These are phyloP conservation scores for Scatophagus argus DNA, from an alignment of 2,113 vertebrate species.

Conservation along the genomic window DNA sequence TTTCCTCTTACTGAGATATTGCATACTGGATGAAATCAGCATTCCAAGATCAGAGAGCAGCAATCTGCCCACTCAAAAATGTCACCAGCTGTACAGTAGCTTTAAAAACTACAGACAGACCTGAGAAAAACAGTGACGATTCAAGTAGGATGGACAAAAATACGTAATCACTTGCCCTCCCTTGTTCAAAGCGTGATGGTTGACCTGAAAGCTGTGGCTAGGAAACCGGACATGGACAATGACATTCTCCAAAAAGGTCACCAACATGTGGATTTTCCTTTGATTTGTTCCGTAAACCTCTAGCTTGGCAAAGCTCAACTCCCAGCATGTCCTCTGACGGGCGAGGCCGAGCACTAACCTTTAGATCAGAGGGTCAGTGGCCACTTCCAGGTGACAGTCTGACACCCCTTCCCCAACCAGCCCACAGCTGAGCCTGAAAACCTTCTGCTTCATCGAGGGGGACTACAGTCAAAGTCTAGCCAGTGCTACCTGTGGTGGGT, in stretches of 20 bases:
- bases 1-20: not conserved
- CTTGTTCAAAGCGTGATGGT: slow-evolving; percentile 16
- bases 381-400: slow-evolving; percentile 56
- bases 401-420: slow-evolving; percentile 56
- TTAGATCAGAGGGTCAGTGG: slow-evolving; percentile 70
- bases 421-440: slow-evolving; percentile 23
- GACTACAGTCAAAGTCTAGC: slow-evolving; percentile 12
- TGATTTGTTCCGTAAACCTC: slow-evolving; percentile 39
- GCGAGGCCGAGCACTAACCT: slow-evolving; percentile 51
- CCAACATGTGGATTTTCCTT: slow-evolving; percentile 54
- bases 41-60: not conserved
- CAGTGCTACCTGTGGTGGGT: slow-evolving; percentile 21
- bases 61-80: not conserved
- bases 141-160: slow-evolving; percentile 8
- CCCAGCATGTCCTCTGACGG: slow-evolving; percentile 50
- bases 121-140: not conserved
- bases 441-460: not conserved
- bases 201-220: slow-evolving; percentile 21
- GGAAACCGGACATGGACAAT: slow-evolving; percentile 31
- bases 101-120: not conserved
- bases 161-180: not conserved
- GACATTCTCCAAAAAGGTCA: slow-evolving; percentile 74
- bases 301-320: slow-evolving; percentile 22
- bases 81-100: not conserved
- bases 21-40: no score